phyloP scores from a whole-genome alignment of 2,113 vertebrate species.

The Camelus dromedarius region DNA sequence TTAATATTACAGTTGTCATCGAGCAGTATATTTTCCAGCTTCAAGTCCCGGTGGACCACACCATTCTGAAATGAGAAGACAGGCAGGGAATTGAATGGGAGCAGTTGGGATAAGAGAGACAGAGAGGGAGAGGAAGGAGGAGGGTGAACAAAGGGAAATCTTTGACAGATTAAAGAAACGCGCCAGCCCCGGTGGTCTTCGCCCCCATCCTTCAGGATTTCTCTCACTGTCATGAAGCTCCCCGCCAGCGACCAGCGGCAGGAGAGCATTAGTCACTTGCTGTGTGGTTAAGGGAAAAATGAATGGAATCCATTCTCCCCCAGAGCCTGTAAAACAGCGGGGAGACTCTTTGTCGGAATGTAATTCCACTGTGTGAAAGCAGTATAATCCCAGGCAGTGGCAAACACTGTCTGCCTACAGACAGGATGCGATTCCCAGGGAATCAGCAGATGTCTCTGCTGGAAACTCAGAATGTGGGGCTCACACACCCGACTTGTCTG shows the following conservation, averaged over 20 bases:
- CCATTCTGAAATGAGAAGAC: constrained; percentile 92
- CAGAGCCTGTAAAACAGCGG: constrained; percentile 86
- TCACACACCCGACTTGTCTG: constrained; percentile 35
- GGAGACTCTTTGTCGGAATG: constrained; percentile 81
- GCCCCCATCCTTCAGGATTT: constrained; percentile 77
- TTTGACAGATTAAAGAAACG: constrained; percentile 76
- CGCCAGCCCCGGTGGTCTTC: constrained; percentile 84
- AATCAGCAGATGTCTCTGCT: constrained; percentile 72
- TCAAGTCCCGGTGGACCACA: constrained; percentile 98
- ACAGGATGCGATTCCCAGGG: constrained; percentile 72
- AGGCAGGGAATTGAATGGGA: constrained; percentile 36
- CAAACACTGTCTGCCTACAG: constrained; percentile 79
- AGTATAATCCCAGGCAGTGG: constrained; percentile 78
- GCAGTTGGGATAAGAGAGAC: not conserved
- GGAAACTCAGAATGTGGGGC: constrained; percentile 52
- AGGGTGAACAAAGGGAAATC: constrained; percentile 35
- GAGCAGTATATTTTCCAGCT: constrained; percentile 99
- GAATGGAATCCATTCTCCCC: constrained; percentile 89
- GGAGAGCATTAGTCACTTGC: constrained; percentile 87
- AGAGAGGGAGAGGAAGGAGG: not conserved
- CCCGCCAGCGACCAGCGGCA: constrained; percentile 73
- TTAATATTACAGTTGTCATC: constrained; percentile 99
- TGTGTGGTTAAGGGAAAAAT: constrained; percentile 88
- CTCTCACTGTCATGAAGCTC: constrained; percentile 81
- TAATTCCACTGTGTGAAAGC: constrained; percentile 83